Base-by-base conservation (phyloP, 2,113 vertebrate genomes). In the Colistium nudipinnis region DNA sequence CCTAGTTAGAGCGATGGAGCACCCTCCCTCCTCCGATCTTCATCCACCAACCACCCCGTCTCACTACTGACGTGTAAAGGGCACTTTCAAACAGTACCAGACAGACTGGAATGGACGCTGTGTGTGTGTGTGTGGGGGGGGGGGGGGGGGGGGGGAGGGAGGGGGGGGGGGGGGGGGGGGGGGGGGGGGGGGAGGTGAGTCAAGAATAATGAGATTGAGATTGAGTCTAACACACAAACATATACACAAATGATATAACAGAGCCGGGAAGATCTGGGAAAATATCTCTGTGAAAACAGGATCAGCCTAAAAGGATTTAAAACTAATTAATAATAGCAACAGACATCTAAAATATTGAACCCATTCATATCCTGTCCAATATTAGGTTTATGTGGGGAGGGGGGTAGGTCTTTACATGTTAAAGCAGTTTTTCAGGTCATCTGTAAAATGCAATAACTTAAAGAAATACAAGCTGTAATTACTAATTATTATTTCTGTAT, bases 1-100 rank as follows among this genome's bases (percentile, higher is more conserved):
- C 90, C 90, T 90, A 91, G 85, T 81, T 90, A 88, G 63, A 90
- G 83, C 55, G 6, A 70, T 86, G 81, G 81, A 89, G 74, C 38
- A 62, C 65, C 75, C 79, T 61, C 13, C 28, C 17, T 20, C 39
- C 55, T 39, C 59, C 48, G 49, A 13, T 24, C 51, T 36, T 27
- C 57, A 25, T 51, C 48, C 57, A 55, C 47, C 60, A 75, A 63
- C 62, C 74, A 47, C 38, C 62, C 64, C 16, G 62, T 76, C 61
- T 71, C 68, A 63, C 72, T 28, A 64, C 64, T 74, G 85, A 87
- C 60, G 81, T 86, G 89, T 85, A 87, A 89, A 87, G 71, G 85
- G 79, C 86, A 86, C 82, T 89, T 88, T 89, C 72, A 85, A 86
- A 84, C 76, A 69, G 36, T 57, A 78, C 70, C 74, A 76, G 76